Conservation (phyloP, 2,888 invertebrate species). For the Parapristionchus giblindavisi region DNA sequence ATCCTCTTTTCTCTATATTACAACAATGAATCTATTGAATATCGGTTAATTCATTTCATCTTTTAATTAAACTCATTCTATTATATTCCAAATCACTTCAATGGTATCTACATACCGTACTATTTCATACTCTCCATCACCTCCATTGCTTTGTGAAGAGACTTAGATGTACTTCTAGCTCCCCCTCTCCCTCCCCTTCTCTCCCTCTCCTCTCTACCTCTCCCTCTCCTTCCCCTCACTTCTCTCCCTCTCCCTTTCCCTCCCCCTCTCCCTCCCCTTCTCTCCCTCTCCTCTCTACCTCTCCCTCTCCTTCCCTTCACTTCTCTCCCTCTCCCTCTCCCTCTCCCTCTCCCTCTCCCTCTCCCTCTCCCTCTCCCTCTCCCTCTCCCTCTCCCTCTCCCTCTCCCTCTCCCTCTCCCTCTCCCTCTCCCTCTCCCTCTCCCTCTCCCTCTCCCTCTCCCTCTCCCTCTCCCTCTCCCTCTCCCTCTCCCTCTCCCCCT, state of each 20-base stretch:
- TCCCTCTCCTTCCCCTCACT: neutral
- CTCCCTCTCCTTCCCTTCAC: neutral
- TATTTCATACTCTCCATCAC: constrained; percentile 9
- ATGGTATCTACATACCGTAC: too few species aligned
- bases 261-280: constrained; percentile 7
- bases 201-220: neutral
- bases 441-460: neutral
- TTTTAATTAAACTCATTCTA: too few species aligned
- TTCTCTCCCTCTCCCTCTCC: neutral
- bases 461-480: neutral
- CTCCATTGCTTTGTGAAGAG: neutral
- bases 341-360: constrained; percentile 1
- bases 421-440: neutral
- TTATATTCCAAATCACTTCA: too few species aligned
- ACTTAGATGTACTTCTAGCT: neutral
- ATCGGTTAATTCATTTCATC: too few species aligned
- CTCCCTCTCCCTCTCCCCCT: constrained; percentile 1
- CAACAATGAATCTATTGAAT: too few species aligned
- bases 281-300: neutral
- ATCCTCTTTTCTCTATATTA: too few species aligned
- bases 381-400: constrained; percentile 4
- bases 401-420: neutral
- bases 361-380: constrained; percentile 3
- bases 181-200: neutral
- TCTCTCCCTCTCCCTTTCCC: constrained; percentile 1